Evolutionary conservation across 2,113 vertebrate species (phyloP), one percentile per base, ranked within the genome.

Genomic region (Sinocyclocheilus anshuiensis): DNA sequence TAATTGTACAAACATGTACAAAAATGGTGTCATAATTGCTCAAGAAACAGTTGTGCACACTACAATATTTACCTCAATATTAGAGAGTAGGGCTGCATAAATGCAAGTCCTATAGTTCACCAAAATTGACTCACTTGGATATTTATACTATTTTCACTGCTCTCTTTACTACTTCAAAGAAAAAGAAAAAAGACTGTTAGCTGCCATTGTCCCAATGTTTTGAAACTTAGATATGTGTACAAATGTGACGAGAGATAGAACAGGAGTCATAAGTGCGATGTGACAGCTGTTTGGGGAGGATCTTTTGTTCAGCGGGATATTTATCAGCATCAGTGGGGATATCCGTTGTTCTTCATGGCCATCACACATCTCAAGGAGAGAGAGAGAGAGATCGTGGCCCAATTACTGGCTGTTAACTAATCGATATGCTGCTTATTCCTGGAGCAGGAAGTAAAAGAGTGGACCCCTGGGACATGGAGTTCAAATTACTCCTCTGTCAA

Each of bases 321-420:
- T 92, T 93, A 93, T 92, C 86, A 93, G 95, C 94, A 95, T 91
- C 85, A 95, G 96, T 95, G 95, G 91, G 93, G 95, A 96, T 96
- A 97, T 94, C 91, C 94, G 93, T 95, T 96, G 95, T 96, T 96
- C 97, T 97, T 98, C 97, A 97, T 96, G 95, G 96, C 96, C 97
- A 95, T 98, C 97, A 98, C 97, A 98, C 96, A 97, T 98, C 97
- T 97, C 93, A 81, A 33, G 67, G 53, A 55, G 42, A 95, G 96
- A 95, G 96, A 94, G 96, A 96, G 95, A 94, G 95, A 97, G 97
- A 98, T 97, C 93, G 96, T 96, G 97, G 97, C 96, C 97, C 97
- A 98, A 99, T 98, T 99, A 99, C 96, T 92, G 94, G 81, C 96
- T 98, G 98, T 99, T 99, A 99, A 97, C 97, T 99, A 99, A 99